Evolutionary conservation across 2,888 invertebrate genomes (phyloP).

Genomic region (Alcis repandata): DNA sequence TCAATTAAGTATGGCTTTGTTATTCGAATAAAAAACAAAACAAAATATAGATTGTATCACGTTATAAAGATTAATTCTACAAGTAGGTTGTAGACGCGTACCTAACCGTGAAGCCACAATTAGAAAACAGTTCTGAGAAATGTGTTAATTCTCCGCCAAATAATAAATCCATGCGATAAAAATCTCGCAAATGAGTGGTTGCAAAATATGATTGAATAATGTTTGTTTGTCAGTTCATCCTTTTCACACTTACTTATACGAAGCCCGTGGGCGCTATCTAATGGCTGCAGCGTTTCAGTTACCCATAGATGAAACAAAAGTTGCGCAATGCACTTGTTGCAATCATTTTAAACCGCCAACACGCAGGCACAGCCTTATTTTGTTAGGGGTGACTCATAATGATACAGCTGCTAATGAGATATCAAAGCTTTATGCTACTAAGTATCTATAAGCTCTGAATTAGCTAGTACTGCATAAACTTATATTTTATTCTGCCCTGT

Average conservation of each 20-base stretch:
- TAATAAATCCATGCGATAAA: conserved; percentile 11
- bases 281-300: conserved; percentile 64
- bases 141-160: background rate
- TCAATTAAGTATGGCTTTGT: background rate
- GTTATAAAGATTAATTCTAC: no score
- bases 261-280: conserved; percentile 58
- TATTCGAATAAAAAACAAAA: no score
- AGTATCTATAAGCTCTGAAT: background rate
- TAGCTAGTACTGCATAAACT: background rate
- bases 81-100: no score
- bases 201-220: conserved; percentile 24
- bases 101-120: background rate
- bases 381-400: conserved; percentile 45
- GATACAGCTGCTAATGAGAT: background rate
- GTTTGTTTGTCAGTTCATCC: conserved; percentile 24
- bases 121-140: background rate
- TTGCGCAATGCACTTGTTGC: conserved; percentile 62
- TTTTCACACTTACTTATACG: conserved; percentile 31
- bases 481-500: no score
- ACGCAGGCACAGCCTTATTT: conserved; percentile 60
- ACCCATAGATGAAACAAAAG: conserved; percentile 61
- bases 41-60: no score
- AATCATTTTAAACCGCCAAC: conserved; percentile 67
- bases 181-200: conserved; percentile 5
- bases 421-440: background rate